phyloP scores from a whole-genome alignment of 2,113 vertebrate genomes.

The Dendropsophus ebraccatus region DNA sequence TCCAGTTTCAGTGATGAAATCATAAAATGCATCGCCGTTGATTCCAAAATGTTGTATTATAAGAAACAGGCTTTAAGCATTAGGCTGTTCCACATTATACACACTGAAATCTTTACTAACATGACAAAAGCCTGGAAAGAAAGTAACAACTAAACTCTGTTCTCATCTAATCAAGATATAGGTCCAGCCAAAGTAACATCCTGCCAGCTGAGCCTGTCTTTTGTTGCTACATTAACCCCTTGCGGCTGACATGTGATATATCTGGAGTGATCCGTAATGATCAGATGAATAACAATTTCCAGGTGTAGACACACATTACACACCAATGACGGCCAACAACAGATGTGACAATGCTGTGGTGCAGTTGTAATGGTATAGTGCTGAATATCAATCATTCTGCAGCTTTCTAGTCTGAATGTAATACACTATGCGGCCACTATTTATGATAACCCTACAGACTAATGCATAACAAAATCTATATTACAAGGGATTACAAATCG shows the following conservation, averaged over 20 bases:
- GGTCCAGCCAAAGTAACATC: neutral
- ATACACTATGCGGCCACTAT: too few relatives aligned
- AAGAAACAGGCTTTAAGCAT: slow-evolving; percentile 34
- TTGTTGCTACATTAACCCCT: slow-evolving; percentile 33
- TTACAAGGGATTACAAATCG: too few relatives aligned
- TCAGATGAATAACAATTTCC: neutral
- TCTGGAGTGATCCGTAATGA: neutral
- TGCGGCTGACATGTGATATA: neutral
- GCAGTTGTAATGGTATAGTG: too few relatives aligned
- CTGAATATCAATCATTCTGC: neutral
- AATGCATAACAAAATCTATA: too few relatives aligned
- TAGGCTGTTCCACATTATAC: slow-evolving; percentile 4
- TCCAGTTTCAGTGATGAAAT: slow-evolving; percentile 39
- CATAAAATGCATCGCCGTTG: slow-evolving; percentile 8
- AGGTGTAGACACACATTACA: neutral
- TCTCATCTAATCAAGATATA: slow-evolving; percentile 42
- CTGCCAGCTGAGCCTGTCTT: slow-evolving; percentile 21
- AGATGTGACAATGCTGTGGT: neutral
- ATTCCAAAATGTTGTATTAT: slow-evolving; percentile 36
- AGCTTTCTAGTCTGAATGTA: neutral
- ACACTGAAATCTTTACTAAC: slow-evolving; percentile 34
- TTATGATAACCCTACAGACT: too few relatives aligned
- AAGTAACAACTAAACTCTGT: slow-evolving; percentile 15
- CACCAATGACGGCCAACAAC: too few relatives aligned
- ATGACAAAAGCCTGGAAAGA: slow-evolving; percentile 23